These are phyloP conservation scores for Tachuris rubrigastra DNA, from an alignment of 2,113 vertebrate species.

Conservation along the genomic window DNA sequence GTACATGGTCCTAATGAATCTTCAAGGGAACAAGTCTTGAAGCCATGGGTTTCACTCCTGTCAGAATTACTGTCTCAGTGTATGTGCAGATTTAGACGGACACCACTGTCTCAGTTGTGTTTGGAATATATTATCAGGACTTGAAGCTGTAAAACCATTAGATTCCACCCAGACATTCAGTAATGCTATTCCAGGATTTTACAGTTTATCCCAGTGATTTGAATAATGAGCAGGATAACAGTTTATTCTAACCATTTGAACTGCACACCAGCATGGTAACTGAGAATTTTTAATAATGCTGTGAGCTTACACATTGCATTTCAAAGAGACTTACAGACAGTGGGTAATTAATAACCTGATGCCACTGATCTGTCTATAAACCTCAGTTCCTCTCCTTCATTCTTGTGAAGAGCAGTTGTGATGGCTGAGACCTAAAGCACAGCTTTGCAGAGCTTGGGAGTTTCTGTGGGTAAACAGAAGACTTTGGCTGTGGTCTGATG, in stretches of 20 bases:
- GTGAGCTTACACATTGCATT: constrained; percentile 24
- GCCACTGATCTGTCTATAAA: background rate
- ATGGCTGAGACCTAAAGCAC: background rate
- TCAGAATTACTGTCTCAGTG: background rate
- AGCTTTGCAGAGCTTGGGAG: background rate
- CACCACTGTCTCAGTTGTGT: background rate
- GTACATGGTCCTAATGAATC: background rate
- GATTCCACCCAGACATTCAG: background rate
- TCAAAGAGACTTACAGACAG: constrained; percentile 34
- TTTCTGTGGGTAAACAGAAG: background rate
- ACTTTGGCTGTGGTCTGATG: background rate
- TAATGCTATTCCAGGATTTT: background rate
- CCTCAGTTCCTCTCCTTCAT: background rate
- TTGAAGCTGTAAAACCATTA: background rate
- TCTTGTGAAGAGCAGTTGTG: background rate
- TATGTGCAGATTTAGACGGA: background rate
- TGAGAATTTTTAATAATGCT: constrained; percentile 43
- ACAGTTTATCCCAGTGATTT: constrained; percentile 31
- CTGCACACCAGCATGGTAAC: constrained; percentile 31
- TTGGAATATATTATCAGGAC: background rate
- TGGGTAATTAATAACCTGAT: constrained; percentile 3
- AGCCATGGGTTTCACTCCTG: background rate
- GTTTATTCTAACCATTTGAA: constrained; percentile 51
- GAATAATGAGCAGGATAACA: constrained; percentile 42
- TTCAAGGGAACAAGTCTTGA: background rate